Base-by-base conservation (phyloP, 2,797 vertebrate species). In the Morelia viridis region DNA sequence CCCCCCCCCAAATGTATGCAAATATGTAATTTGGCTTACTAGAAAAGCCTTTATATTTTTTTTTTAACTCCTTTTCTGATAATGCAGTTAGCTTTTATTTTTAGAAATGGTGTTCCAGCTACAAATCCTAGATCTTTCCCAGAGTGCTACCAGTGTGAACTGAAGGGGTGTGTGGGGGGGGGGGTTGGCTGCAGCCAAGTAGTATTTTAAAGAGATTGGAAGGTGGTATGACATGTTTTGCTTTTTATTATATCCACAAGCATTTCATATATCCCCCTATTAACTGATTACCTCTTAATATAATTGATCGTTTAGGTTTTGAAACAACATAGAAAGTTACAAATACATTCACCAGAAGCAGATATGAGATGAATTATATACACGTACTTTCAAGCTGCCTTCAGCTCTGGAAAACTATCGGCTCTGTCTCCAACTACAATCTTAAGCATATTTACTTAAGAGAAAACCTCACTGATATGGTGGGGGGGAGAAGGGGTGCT, bases 81-180 rank as follows among this genome's bases (percentile, higher is more conserved):
- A 92, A 93, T 93, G 87, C 91, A 84, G 13, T 11, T 58, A 85
- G 17, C 15, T 91, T 95, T 91, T 46, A 11, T 90, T 94, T 93
- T 80, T 65, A 85, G 90, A 5, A 87, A 62, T 12, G 28, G 5
- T 80, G 22, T 76, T 35, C 5, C n/a, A 17, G 6, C 15, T 11
- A 57, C 31, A 62, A 91, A 62, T 89, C 28, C 71, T 80, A 15
- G 41, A 53, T 28, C n/a, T 57, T n/a, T 22, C 56, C 53, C 35
- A 53, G 80, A 58, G 22, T 17, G 10, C 26, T 57, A 50, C 28
- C 31, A 1, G 4, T 80, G 84, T 58, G 86, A 95, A 87, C 91
- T 89, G 64, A 35, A 56, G 31, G 68, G 0, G 1, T 6, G 17
- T 71, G 31, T 85, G 71, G 0, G 3, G 8, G 7, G 35, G 68